Conservation (phyloP, 2,888 invertebrate species). For the Opisthograptis luteolata region DNA sequence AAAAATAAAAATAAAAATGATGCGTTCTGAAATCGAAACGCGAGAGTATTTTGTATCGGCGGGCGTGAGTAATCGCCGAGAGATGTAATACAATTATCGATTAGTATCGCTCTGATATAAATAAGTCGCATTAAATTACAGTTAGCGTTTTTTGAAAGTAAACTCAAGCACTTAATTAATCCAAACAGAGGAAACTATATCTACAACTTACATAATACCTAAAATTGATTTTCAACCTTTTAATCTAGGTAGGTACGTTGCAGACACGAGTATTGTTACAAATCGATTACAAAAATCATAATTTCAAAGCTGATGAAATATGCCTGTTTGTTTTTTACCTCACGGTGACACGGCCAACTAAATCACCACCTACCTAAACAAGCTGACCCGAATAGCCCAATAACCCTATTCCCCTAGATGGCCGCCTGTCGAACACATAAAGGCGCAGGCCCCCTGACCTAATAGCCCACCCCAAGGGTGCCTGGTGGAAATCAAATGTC, state of each 20-base stretch:
- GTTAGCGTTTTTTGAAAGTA: background rate
- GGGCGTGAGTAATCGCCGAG: conserved; percentile 34
- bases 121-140: background rate
- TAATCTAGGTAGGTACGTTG: too few species aligned
- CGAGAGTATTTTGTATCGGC: conserved; percentile 42
- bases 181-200: too few species aligned
- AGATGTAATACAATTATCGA: conserved; percentile 25
- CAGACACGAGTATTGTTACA: too few species aligned
- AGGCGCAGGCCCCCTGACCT: conserved; percentile 54
- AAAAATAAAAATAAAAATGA: conserved; percentile 58
- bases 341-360: conserved; percentile 8
- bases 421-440: conserved; percentile 46
- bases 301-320: too few species aligned
- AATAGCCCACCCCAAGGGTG: conserved; percentile 49
- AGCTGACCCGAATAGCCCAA: conserved; percentile 33
- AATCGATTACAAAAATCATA: too few species aligned
- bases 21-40: conserved; percentile 59
- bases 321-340: background rate
- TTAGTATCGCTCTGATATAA: background rate
- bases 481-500: conserved; percentile 57
- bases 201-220: too few species aligned
- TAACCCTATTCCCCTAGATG: conserved; percentile 32
- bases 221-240: too few species aligned
- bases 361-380: conserved; percentile 24
- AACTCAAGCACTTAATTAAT: too few species aligned